These are phyloP conservation scores for Myiothlypis coronata DNA, from an alignment of 2,797 vertebrate genomes.

Conservation along the genomic window DNA sequence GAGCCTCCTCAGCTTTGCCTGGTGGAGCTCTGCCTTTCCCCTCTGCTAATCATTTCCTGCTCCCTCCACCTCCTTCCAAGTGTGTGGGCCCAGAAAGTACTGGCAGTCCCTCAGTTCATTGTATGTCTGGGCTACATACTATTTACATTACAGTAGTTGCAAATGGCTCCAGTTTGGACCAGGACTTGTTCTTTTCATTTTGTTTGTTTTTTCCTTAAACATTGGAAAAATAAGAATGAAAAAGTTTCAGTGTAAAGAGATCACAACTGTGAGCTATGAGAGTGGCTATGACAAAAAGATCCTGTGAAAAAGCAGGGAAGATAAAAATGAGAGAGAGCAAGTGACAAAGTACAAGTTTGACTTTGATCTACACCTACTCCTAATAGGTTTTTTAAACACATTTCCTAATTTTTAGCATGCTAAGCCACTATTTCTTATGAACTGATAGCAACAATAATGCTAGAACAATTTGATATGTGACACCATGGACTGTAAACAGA, in stretches of 20 bases:
- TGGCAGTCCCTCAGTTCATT: slow-evolving; percentile 32
- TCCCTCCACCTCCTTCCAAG: not conserved
- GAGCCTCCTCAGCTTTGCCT: not conserved
- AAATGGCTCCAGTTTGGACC: not conserved
- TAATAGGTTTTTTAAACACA: not conserved
- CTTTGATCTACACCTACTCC: not conserved
- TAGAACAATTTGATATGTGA: not conserved
- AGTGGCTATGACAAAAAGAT: not conserved
- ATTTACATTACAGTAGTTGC: not conserved
- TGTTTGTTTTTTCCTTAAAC: not conserved
- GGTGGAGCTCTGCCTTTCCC: not conserved
- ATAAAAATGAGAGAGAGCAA: not conserved
- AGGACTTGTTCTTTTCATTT: not conserved
- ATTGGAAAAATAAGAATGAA: not conserved
- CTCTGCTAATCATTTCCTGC: not conserved
- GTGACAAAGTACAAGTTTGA: not conserved
- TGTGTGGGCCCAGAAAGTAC: slow-evolving; percentile 50
- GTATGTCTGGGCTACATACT: not conserved
- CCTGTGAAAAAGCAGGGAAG: not conserved
- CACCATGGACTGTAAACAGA: not conserved
- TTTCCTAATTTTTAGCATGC: not conserved
- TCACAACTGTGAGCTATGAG: accelerated
- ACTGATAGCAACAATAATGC: not conserved
- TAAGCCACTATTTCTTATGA: not conserved
- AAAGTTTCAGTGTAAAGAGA: not conserved